A percentile compares a stretch with the other conserved stretches of the same genome.
Conservation (phyloP, 2,888 invertebrate species). For the Ophonus ardosiacus region DNA sequence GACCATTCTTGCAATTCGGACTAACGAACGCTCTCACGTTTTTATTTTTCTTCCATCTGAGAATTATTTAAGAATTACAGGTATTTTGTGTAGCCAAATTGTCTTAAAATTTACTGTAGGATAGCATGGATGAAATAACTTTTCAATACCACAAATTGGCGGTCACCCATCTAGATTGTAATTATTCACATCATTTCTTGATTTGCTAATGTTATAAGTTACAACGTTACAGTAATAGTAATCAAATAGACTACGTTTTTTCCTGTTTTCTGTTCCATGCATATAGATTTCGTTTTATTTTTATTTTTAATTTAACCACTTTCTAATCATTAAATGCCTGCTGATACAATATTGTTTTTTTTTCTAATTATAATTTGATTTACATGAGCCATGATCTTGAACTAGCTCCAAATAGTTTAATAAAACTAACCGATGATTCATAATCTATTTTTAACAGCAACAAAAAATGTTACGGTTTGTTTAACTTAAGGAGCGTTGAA, state of each 20-base stretch:
- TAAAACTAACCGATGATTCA: conserved; percentile 40
- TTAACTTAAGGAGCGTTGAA: conserved; percentile 29
- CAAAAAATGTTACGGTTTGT: conserved; percentile 45
- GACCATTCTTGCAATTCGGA: background rate
- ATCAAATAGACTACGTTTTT: no score
- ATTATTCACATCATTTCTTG: background rate
- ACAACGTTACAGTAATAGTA: no score
- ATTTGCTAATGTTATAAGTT: no score
- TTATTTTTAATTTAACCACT: background rate
- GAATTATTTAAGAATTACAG: background rate
- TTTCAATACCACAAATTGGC: background rate
- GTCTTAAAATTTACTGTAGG: background rate
- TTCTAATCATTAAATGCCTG: background rate
- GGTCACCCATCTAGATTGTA: background rate
- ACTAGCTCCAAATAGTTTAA: conserved; percentile 23
- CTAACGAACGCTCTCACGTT: background rate
- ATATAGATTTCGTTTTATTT: background rate
- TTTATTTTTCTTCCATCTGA: background rate
- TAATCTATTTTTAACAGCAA: conserved; percentile 20
- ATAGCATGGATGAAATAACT: background rate
- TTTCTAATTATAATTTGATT: conserved; percentile 28
- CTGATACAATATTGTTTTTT: background rate
- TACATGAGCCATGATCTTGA: conserved; percentile 14
- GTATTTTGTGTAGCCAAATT: background rate
- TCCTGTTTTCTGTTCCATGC: no score